phyloP scores from a whole-genome alignment of 2,113 vertebrate genomes.

The Mesitornis unicolor region DNA sequence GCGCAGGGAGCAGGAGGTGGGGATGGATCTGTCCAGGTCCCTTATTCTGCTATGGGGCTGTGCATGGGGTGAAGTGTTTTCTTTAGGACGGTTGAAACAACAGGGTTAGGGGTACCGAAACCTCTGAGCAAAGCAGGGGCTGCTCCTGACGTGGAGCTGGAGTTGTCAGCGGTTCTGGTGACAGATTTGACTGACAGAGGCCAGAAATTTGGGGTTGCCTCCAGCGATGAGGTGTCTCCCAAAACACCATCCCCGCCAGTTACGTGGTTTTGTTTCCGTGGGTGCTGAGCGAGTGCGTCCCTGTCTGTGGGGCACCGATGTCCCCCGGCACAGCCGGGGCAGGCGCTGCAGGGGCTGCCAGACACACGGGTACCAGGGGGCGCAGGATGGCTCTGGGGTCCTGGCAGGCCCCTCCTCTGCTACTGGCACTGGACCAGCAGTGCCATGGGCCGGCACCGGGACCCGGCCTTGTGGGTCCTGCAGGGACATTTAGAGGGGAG shows the following conservation, averaged over 20 bases:
- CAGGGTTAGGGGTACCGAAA: too few relatives aligned
- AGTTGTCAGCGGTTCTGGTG: neutral
- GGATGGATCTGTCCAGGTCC: neutral
- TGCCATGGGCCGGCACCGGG: too few relatives aligned
- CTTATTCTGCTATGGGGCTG: neutral
- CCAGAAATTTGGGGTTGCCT: neutral
- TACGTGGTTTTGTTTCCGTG: neutral
- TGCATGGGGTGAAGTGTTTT: neutral
- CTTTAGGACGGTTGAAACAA: neutral
- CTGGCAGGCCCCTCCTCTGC: too few relatives aligned
- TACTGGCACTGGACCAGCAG: too few relatives aligned
- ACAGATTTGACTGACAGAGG: neutral
- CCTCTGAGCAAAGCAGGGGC: neutral
- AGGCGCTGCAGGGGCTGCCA: neutral
- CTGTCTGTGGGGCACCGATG: neutral
- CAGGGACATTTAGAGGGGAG: too few relatives aligned
- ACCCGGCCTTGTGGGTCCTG: too few relatives aligned
- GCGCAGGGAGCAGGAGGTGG: rapidly evolving
- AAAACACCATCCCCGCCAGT: neutral
- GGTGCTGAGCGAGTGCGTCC: rapidly evolving
- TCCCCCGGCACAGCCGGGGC: rapidly evolving
- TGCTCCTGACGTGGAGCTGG: rapidly evolving
- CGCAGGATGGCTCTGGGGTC: neutral
- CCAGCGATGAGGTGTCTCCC: neutral
- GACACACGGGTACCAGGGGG: too few relatives aligned